These are phyloP conservation scores for Pygoscelis antarcticus DNA, from an alignment of 2,113 vertebrate species.

Conservation along the genomic window DNA sequence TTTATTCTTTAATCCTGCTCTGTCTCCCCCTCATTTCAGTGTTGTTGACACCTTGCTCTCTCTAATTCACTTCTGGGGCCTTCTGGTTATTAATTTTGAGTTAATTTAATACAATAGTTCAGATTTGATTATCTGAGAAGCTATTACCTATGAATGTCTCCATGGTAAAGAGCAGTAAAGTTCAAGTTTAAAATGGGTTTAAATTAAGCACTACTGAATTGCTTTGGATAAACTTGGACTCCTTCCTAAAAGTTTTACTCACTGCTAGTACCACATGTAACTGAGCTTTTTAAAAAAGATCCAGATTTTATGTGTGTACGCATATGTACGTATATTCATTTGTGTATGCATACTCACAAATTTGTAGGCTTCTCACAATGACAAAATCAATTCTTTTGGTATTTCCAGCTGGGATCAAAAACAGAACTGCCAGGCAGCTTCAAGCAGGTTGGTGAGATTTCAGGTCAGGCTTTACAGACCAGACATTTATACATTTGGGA, in stretches of 20 bases:
- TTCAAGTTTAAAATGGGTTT: neutral
- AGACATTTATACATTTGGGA: neutral
- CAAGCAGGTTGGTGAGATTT: neutral
- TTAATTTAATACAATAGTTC: conserved; percentile 26
- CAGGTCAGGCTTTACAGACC: neutral
- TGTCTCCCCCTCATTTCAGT: neutral
- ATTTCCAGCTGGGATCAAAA: neutral
- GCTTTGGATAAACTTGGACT: neutral
- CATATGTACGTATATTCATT: neutral
- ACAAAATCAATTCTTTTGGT: neutral
- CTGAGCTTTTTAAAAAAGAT: neutral
- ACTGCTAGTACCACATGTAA: neutral
- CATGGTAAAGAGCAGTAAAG: neutral
- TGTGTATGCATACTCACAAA: neutral
- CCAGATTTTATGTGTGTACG: neutral
- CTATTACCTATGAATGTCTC: neutral
- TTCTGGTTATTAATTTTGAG: conserved; percentile 29
- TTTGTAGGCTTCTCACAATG: neutral
- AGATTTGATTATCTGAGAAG: conserved; percentile 12
- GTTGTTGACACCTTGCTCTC: neutral
- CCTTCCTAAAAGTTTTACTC: neutral
- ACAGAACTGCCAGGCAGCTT: neutral
- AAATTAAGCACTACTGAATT: neutral
- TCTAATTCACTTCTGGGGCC: conserved; percentile 12
- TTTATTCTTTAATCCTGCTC: neutral